Evolutionary conservation across 2,113 vertebrate species (phyloP), one percentile per base, ranked within the genome.

Genomic region (Ceyx cyanopectus): DNA sequence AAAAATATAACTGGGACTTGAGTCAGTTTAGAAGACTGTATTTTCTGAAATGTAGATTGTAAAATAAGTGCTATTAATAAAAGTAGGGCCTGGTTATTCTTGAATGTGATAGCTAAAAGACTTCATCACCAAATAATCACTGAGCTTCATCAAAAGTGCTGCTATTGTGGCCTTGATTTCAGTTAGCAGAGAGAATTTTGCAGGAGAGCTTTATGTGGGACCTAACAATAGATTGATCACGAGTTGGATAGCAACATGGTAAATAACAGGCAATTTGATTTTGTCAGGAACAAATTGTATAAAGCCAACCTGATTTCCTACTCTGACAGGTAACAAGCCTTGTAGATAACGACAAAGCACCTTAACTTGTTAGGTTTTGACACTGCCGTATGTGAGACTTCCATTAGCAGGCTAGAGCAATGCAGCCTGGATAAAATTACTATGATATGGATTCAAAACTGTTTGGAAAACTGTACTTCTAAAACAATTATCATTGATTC

Each of bases 231-330:
- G 94, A 95, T 95, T 96, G 96, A 96, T 96, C 94, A 96, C 88
- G 94, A 95, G 83, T 60, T 94, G 88, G 94, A 95, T 95, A 96
- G 93, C 92, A 96, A 95, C 93, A 95, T 91, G 87, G 95, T 95
- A 95, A 96, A 95, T 96, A 96, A 94, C 90, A 92, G 87, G 90
- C 90, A 95, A 95, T 96, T 96, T 95, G 95, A 94, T 95, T 96
- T 96, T 95, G 93, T 95, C 94, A 94, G 94, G 92, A 95, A 51
- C 93, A 96, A 96, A 96, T 95, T 95, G 90, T 91, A 94, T 95
- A 94, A 96, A 95, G 93, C 81, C 93, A 94, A 74, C 72, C 93
- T 96, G 95, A 96, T 96, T 96, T 95, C 85, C 90, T 89, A 14
- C 85, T 94, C 90, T 96, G 95, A 95, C 94, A 94, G 82, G 90